Evolutionary conservation across 2,888 invertebrate genomes (phyloP).

Genomic region (Drosophila nigricruria): DNA sequence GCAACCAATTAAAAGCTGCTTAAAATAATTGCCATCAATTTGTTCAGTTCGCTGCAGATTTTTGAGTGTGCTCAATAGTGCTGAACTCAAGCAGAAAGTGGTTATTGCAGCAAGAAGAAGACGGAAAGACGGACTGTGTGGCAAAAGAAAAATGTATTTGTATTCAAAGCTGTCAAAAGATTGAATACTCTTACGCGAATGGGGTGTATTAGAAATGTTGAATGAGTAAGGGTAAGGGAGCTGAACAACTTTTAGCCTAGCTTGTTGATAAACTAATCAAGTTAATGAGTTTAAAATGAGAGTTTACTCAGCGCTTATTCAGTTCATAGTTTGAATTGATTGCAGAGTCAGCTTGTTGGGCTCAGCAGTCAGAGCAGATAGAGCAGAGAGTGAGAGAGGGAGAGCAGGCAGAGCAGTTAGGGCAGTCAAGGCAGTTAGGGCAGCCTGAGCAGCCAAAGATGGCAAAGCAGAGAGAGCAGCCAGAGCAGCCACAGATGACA

Average conservation of each 20-base stretch:
- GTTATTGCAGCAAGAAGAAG: not conserved
- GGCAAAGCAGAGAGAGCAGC: no score
- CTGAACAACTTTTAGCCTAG: not conserved
- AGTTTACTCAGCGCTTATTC: not conserved
- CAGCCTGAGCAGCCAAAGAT: no score
- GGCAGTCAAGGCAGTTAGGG: no score
- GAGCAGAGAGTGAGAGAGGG: no score
- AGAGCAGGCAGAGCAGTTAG: no score
- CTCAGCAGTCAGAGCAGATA: no score
- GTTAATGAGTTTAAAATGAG: not conserved
- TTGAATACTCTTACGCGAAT: not conserved
- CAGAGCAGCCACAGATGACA: not conserved
- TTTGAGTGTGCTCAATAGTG: slow-evolving; percentile 7
- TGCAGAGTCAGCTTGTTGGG: no score
- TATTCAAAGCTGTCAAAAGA: not conserved
- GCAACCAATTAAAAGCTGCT: slow-evolving; percentile 45
- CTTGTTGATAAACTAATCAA: not conserved
- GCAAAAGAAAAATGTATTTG: not conserved
- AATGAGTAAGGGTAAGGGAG: not conserved
- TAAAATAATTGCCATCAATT: slow-evolving; percentile 50
- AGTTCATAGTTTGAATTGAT: no score
- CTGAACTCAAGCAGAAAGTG: not conserved
- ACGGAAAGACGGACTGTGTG: not conserved
- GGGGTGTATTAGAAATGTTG: not conserved
- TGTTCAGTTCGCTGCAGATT: slow-evolving; percentile 17